Base-by-base conservation (phyloP, 2,113 vertebrate species). In the Ancistrus triradiatus region DNA sequence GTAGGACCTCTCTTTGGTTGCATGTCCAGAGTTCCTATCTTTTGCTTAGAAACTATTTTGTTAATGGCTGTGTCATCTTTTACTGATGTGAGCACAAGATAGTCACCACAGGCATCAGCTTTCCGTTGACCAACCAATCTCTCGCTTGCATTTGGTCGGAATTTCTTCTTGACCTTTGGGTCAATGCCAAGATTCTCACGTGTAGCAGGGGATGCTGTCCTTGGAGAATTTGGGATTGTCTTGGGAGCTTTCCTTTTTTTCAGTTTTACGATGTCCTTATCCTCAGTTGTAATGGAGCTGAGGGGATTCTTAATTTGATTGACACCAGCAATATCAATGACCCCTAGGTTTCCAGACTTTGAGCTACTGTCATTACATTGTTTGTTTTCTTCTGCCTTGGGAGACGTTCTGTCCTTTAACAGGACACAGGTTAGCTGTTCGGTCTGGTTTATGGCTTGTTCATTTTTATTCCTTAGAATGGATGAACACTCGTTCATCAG, bases 181-280 rank as follows among this genome's bases (percentile, higher is more conserved):
- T 90, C 87, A 9, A 85, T 76, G 6, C 84, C 84, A 13, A 87
- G 66, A 73, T 91, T 95, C 76, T 95, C 93, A 9, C 88, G 81
- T 59, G 92, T 90, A 50, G 73, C 81, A 15, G 86, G 81, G 0
- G 84, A 79, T 62, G 80, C 86, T 49, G 81, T 73, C 46, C 82
- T 87, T 38, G 83, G 83, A 56, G 84, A 69, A 57, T 75, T 78
- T 62, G 78, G 73, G 19, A 77, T 42, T 24, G 80, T 72, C 62
- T 89, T 92, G 17, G 84, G 66, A 1, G 93, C 93, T 83, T 90
- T 94, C 63, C 86, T 81, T 21, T 86, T 94, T 77, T 89, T 94
- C 52, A 89, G 82, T 53, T 78, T 84, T 48, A 64, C 28, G 0
- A 55, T 64, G 11, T 73, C 81, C 61, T 85, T 91, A 35, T 88